Percentiles rank a stretch among this genome's conserved stretches.
Evolutionary conservation across 2,888 invertebrate species (phyloP).

Genomic region (Aleiodes testaceus): DNA sequence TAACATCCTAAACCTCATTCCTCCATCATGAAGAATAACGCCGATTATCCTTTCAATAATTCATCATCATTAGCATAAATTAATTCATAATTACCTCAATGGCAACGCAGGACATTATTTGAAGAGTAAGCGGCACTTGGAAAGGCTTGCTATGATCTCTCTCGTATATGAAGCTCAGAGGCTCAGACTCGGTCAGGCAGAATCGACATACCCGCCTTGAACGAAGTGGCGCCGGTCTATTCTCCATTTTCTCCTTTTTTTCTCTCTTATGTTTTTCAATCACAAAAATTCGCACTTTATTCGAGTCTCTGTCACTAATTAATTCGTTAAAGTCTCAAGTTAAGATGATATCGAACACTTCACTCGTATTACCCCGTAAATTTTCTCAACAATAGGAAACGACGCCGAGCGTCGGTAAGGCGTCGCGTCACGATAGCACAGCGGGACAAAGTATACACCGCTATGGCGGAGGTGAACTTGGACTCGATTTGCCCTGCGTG

Average conservation of each 20-base stretch:
- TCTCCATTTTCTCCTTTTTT: conserved; percentile 75
- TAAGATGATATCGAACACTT: conserved; percentile 11
- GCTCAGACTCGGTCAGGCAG: conserved; percentile 80
- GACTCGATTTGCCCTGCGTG: conserved; percentile 42
- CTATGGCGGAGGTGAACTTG: conserved; percentile 61
- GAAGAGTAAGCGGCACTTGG: conserved; percentile 80
- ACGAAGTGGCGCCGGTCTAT: conserved; percentile 77
- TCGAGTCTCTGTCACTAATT: conserved; percentile 47
- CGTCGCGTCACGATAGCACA: conserved; percentile 59
- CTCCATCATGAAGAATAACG: conserved; percentile 9
- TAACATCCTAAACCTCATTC: conserved; percentile 5
- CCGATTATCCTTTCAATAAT: background rate
- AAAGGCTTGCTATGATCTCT: conserved; percentile 76
- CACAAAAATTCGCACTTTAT: conserved; percentile 42
- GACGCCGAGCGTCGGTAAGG: conserved; percentile 72
- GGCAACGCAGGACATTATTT: conserved; percentile 85
- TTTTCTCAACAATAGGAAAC: conserved; percentile 50
- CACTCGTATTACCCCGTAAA: conserved; percentile 45
- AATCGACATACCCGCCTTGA: conserved; percentile 83
- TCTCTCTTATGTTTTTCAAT: background rate
- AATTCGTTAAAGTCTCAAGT: background rate
- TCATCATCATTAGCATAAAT: no score
- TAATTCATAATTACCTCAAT: conserved; percentile 79
- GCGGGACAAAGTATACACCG: conserved; percentile 63
- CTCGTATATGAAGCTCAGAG: conserved; percentile 81